Percentiles rank a stretch among this genome's conserved stretches.
Conservation (phyloP, 2,113 vertebrate genomes). For the Galbula dea region DNA sequence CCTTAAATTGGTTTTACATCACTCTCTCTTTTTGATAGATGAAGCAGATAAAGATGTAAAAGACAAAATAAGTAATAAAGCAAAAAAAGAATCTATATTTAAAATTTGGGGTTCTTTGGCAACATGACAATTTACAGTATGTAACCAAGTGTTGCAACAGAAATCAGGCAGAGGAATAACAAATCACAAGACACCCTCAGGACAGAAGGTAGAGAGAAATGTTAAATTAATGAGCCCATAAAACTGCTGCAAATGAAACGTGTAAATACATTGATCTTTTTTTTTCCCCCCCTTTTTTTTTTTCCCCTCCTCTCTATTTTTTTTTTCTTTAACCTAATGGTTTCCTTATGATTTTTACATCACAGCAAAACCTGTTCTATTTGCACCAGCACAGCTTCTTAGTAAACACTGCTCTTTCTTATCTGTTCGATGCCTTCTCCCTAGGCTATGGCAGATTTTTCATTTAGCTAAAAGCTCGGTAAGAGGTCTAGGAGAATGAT, state of each 20-base stretch:
- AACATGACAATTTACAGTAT: slow-evolving; percentile 84
- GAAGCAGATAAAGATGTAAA: slow-evolving; percentile 54
- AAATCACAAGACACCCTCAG: slow-evolving; percentile 90
- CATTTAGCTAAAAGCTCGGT: slow-evolving; percentile 99
- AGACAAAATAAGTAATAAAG: not conserved
- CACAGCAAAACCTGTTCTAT: slow-evolving; percentile 95
- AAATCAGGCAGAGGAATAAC: slow-evolving; percentile 85
- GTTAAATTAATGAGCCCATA: slow-evolving; percentile 99
- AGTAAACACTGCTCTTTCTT: slow-evolving; percentile 96
- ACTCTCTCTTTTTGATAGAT: slow-evolving; percentile 26
- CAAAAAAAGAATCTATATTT: slow-evolving; percentile 60
- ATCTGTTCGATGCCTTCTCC: slow-evolving; percentile 95
- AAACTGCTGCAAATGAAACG: slow-evolving; percentile 98
- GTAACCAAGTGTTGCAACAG: slow-evolving; percentile 81
- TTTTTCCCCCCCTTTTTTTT: slow-evolving; percentile 53
- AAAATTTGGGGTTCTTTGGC: slow-evolving; percentile 78
- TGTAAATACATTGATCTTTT: slow-evolving; percentile 99
- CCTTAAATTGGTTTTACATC: slow-evolving; percentile 11
- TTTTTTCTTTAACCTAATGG: slow-evolving; percentile 87
- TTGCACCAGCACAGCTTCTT: slow-evolving; percentile 92
- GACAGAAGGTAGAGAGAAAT: slow-evolving; percentile 98
- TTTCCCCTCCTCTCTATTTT: slow-evolving; percentile 77
- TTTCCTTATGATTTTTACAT: slow-evolving; percentile 93
- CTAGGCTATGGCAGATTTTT: slow-evolving; percentile 99
- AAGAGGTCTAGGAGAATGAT: slow-evolving; percentile 99